Percentiles rank a stretch among this genome's conserved stretches.
Evolutionary conservation across 2,113 vertebrate species (phyloP).

Genomic region (Capra hircus): DNA sequence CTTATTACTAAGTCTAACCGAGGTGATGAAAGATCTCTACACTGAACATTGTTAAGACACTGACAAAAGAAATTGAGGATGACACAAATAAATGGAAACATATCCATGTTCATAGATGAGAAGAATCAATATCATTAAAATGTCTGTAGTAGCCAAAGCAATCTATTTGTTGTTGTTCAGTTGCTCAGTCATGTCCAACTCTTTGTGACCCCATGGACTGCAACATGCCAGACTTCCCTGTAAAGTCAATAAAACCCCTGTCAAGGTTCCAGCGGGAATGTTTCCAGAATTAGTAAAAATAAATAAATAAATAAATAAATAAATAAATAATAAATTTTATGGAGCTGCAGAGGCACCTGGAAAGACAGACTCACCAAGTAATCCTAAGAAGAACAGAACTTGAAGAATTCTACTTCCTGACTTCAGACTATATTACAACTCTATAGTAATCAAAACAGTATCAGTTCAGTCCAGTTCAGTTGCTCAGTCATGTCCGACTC

Average conservation of each 20-base stretch:
- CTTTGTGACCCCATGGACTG: not conserved
- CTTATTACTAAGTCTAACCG: not conserved
- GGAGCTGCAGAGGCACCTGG: not conserved
- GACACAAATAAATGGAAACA: not conserved
- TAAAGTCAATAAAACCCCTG: not conserved
- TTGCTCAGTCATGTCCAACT: not conserved
- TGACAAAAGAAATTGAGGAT: not conserved
- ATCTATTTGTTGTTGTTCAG: not conserved
- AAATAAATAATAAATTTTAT: not conserved
- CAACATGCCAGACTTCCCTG: not conserved
- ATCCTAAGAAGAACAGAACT: not conserved
- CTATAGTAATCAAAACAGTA: not conserved
- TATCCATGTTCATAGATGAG: not conserved
- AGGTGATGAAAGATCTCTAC: not conserved
- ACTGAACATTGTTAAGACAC: not conserved
- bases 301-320: too few species aligned
- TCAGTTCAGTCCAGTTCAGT: too few species aligned
- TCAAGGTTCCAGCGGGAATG: not conserved
- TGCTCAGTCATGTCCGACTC: fast-evolving
- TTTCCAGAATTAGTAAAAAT: not conserved
- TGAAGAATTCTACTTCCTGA: not conserved
- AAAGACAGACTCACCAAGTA: not conserved
- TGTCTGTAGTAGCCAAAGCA: not conserved
- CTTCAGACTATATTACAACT: not conserved
- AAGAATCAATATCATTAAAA: not conserved